Evolutionary conservation across 2,797 vertebrate genomes (phyloP).

Genomic region (Hephaestus fuliginosus): DNA sequence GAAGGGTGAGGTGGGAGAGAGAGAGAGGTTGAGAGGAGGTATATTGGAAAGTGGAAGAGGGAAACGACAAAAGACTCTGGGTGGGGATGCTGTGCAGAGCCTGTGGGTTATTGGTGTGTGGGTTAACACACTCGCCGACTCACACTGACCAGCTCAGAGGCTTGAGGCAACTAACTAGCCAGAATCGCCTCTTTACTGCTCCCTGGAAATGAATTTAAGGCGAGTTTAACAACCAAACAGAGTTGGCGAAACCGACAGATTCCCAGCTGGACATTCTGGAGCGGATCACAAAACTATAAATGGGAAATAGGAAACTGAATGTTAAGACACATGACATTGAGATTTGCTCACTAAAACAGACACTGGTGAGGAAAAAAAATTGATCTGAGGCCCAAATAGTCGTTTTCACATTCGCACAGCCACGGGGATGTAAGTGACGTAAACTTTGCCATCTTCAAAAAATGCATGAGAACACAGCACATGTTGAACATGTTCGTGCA

Average conservation of each 20-base stretch:
- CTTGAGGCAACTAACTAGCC: slow-evolving; percentile 33
- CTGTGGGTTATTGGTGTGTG: slow-evolving; percentile 53
- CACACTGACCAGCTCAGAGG: slow-evolving; percentile 51
- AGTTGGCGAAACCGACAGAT: slow-evolving; percentile 35
- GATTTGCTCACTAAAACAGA: not conserved
- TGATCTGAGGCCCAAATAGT: not conserved
- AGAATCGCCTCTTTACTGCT: slow-evolving; percentile 47
- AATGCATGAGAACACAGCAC: not conserved
- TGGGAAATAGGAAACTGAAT: slow-evolving; percentile 17
- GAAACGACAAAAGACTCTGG: slow-evolving; percentile 64
- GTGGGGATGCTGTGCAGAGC: slow-evolving; percentile 59
- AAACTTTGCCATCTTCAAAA: not conserved
- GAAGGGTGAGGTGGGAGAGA: slow-evolving; percentile 63
- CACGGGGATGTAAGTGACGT: not conserved
- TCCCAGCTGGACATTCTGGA: slow-evolving; percentile 30
- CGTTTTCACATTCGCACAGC: not conserved
- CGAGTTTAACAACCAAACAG: slow-evolving; percentile 34
- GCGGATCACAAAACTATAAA: slow-evolving; percentile 20
- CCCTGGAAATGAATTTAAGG: slow-evolving; percentile 42
- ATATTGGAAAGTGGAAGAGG: slow-evolving; percentile 75
- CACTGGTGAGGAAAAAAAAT: not conserved
- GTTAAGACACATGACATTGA: slow-evolving; percentile 5
- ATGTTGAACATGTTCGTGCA: not conserved
- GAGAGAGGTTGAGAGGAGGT: slow-evolving; percentile 48
- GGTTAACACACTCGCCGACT: slow-evolving; percentile 50